Base-by-base conservation (phyloP, 2,888 invertebrate species). In the Tanytarsus gracilentus region DNA sequence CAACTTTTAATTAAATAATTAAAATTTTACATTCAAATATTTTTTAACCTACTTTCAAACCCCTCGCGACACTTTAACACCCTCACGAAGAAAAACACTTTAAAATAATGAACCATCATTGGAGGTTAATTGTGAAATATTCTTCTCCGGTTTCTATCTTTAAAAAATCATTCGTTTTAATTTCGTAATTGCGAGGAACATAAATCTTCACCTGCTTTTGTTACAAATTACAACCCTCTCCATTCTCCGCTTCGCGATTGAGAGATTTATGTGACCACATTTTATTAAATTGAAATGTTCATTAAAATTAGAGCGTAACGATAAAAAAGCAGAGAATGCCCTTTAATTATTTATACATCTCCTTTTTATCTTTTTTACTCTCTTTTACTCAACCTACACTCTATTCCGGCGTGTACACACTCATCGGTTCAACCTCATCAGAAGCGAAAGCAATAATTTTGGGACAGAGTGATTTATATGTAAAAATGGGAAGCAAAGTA, bases 401-500 rank as follows among this genome's bases (percentile, higher is more conserved):
- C 16, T 39, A 39, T 50, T 36, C 36, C 26, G 33, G 36, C 16
- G 9, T 26, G 64, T 63, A 64, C 50, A 58, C 65, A 65, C 77
- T 77, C 2, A 44, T 7, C 9, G 23, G 18, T 39, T n/a, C 14
- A 39, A 39, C 18, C 11, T 9, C 8, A 14, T 60, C 80, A 78
- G 84, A 85, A 75, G 81, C 84, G 63, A 80, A 79, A 73, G 85
- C 84, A 62, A 74, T 79, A 65, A 84, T 85, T 69, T 74, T 77
- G 66, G 84, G 84, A 60, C 81, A 81, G 58, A 72, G 78, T 59
- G 85, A 85, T 71, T 75, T 85, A 64, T 83, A 85, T 73, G 84
- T 86, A 64, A 85, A 85, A 72, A 81, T 82, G 51, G 86, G 86
- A 66, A 85, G 85, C 70, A 79, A 81, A 53, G 81, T 87, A 65